Base-by-base conservation (phyloP, 2,113 vertebrate genomes). In the Nyctereutes procyonoides region DNA sequence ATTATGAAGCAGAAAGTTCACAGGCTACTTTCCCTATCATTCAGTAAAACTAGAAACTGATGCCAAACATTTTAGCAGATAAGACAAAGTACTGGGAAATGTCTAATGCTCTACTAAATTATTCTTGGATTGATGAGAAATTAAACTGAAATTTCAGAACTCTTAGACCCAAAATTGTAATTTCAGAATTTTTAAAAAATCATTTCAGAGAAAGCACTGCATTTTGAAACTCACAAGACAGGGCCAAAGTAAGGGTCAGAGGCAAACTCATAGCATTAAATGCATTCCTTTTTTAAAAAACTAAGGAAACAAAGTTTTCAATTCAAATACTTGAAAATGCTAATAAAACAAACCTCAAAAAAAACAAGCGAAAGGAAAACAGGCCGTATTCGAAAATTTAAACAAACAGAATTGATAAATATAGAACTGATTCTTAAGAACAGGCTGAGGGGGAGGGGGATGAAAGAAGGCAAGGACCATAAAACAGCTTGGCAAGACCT, bases 21-120 rank as follows among this genome's bases (percentile, higher is more conserved):
- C 19, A 35, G 63, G 19, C 35, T 12, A 58, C 20, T 38, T 74
- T 73, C 24, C 80, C n/a, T 51, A 38, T 24, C 53, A 55, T 88
- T 96, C 32, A 79, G 24, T 58, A 81, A 97, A 89, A 82, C 73
- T 63, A 71, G 35, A 95, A 93, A 90, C 69, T 76, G 87, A 87
- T 84, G 51, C 38, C 28, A 80, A 67, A 94, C 76, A 56, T 67
- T 4, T 91, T 93, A 81, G 26, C 30, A 96, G 92, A 48, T 24
- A 58, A 88, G 30, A 62, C 24, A 88, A 88, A 87, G 14, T 9
- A 28, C 10, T 79, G 28, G 32, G 38, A 86, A 92, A 79, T 63
- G 22, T 81, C 74, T 9, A 93, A 84, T n/a, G 12, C 28, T 81
- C 35, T 56, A 60, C 43, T 93, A 87, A 93, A 62, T 81, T 73